phyloP scores from a whole-genome alignment of 2,888 invertebrate genomes.

The Altica lythri region DNA sequence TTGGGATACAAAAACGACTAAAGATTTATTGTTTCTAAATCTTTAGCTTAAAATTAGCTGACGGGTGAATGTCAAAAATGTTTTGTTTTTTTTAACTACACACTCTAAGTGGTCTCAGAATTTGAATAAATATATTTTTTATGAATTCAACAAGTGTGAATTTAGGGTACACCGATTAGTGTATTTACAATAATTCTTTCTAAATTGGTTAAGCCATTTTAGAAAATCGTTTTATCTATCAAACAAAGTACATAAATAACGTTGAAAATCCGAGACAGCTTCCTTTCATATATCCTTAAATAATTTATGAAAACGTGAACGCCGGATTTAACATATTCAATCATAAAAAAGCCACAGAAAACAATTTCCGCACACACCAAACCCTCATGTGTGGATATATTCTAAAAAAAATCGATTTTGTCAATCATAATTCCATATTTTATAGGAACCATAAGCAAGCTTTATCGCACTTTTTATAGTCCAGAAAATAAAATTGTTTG shows the following conservation, averaged over 20 bases:
- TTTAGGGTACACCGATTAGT: too few relatives aligned
- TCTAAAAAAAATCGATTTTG: constrained; percentile 28
- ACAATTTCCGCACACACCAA: neutral
- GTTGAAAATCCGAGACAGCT: too few relatives aligned
- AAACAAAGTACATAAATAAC: too few relatives aligned
- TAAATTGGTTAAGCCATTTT: too few relatives aligned
- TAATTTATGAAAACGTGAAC: neutral
- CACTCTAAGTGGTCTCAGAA: too few relatives aligned
- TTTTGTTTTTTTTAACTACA: too few relatives aligned
- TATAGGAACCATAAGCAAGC: constrained; percentile 35
- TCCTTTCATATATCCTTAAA: too few relatives aligned
- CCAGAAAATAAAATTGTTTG: constrained; percentile 51
- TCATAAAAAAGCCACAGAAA: neutral
- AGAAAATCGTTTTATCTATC: too few relatives aligned
- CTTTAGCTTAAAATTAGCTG: neutral
- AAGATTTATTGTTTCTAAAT: neutral
- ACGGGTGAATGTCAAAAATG: neutral
- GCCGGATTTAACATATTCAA: neutral
- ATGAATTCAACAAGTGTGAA: too few relatives aligned
- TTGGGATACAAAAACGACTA: neutral
- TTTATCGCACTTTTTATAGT: constrained; percentile 39
- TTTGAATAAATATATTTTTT: too few relatives aligned
- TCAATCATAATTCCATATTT: constrained; percentile 46
- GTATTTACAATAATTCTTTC: too few relatives aligned
- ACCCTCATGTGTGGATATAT: constrained; percentile 17